phyloP scores from a whole-genome alignment of 2,113 vertebrate genomes.

The Heloderma charlesbogerti region DNA sequence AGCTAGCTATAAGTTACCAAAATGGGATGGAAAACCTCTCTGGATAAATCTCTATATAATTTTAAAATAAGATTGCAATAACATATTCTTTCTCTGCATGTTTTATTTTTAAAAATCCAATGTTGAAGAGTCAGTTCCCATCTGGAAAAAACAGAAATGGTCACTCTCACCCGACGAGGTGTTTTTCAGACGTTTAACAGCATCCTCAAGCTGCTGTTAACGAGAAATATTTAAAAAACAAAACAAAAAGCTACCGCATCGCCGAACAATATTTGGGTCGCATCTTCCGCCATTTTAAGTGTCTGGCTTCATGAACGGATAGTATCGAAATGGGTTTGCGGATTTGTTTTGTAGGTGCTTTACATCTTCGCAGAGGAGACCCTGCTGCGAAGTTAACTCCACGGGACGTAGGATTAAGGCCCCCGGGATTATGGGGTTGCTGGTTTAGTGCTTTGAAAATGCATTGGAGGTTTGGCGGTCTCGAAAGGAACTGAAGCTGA shows the following conservation, averaged over 20 bases:
- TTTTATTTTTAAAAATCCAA: conserved; percentile 7
- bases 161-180: conserved; percentile 43
- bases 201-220: conserved; percentile 44
- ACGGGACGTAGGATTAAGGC: conserved; percentile 42
- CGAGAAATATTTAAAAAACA: not conserved
- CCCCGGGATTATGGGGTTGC: conserved; percentile 51
- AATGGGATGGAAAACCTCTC: conserved; percentile 73
- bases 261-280: conserved; percentile 31
- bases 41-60: conserved; percentile 62
- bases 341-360: conserved; percentile 42
- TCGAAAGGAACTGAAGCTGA: conserved; percentile 56
- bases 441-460: conserved; percentile 66
- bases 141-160: not conserved
- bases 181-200: conserved; percentile 63
- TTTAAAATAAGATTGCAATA: conserved; percentile 66
- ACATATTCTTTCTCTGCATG: conserved; percentile 23
- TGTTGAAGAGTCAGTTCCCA: not conserved
- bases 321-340: conserved; percentile 42
- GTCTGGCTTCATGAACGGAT: conserved; percentile 40
- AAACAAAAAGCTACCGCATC: conserved; percentile 58
- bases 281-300: conserved; percentile 38
- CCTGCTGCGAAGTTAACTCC: conserved; percentile 50
- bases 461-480: conserved; percentile 58
- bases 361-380: conserved; percentile 50
- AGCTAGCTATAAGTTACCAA: conserved; percentile 73